Evolutionary conservation across 2,113 vertebrate species (phyloP).

Genomic region (Trematocara nigrifrons): DNA sequence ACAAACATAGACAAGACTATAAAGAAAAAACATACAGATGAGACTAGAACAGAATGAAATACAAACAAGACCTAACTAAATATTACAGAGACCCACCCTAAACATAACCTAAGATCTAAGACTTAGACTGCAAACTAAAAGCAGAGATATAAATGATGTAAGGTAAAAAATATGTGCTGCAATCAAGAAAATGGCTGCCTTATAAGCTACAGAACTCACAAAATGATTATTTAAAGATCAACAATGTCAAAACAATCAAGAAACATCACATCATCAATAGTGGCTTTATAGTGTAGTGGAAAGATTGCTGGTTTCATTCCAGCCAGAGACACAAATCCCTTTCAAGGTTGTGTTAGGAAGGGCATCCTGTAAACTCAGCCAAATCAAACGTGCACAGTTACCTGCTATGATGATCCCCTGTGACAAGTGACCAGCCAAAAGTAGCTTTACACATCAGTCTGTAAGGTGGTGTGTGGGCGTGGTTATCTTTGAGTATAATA

Average conservation of each 20-base stretch:
- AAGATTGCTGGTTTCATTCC: neutral
- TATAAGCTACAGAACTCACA: neutral
- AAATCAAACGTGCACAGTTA: neutral
- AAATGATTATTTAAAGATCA: neutral
- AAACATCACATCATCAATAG: neutral
- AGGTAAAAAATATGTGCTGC: accelerated
- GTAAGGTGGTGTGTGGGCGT: neutral
- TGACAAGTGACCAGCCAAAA: neutral
- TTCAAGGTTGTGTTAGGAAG: neutral
- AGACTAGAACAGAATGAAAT: neutral
- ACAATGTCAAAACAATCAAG: neutral
- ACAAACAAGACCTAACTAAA: neutral
- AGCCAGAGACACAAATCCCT: neutral
- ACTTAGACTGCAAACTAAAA: neutral
- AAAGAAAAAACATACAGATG: neutral
- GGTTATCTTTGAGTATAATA: neutral
- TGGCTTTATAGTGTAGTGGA: neutral
- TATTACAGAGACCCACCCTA: neutral
- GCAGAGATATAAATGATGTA: accelerated
- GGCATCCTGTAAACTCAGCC: neutral
- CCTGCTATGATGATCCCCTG: neutral
- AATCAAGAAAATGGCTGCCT: neutral
- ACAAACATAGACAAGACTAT: neutral
- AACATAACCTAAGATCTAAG: neutral
- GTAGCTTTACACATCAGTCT: neutral